Conservation (phyloP, 2,113 vertebrate species). For the Regulus satrapa region DNA sequence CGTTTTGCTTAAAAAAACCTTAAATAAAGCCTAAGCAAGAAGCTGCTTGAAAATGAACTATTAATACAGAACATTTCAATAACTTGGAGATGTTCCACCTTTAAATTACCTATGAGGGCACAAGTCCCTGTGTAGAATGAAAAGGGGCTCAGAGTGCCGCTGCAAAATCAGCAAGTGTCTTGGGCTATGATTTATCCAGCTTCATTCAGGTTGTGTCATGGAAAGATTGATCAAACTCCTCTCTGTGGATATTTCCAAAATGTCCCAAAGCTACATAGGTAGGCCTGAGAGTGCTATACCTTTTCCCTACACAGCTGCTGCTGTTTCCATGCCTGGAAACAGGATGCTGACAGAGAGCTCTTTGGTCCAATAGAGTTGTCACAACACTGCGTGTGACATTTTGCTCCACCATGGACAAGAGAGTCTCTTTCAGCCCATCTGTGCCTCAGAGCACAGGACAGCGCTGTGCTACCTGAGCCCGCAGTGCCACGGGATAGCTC, state of each 20-base stretch:
- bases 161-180: background rate
- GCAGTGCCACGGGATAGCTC: background rate
- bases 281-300: background rate
- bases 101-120: background rate
- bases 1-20: background rate
- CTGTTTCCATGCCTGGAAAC: background rate
- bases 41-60: background rate
- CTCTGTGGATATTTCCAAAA: background rate
- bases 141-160: background rate
- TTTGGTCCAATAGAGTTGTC: background rate
- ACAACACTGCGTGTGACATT: background rate
- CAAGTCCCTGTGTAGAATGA: background rate
- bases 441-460: background rate
- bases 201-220: background rate
- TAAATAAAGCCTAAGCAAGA: background rate
- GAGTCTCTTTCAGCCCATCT: background rate
- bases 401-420: background rate
- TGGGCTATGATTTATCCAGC: background rate
- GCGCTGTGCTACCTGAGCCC: background rate
- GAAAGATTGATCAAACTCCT: background rate
- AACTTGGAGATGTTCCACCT: background rate
- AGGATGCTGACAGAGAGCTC: background rate
- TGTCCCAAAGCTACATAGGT: background rate
- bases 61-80: background rate
- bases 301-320: background rate